Evolutionary conservation across 2,113 vertebrate species (phyloP), one percentile per base, ranked within the genome.

Genomic region (Labeo catla): DNA sequence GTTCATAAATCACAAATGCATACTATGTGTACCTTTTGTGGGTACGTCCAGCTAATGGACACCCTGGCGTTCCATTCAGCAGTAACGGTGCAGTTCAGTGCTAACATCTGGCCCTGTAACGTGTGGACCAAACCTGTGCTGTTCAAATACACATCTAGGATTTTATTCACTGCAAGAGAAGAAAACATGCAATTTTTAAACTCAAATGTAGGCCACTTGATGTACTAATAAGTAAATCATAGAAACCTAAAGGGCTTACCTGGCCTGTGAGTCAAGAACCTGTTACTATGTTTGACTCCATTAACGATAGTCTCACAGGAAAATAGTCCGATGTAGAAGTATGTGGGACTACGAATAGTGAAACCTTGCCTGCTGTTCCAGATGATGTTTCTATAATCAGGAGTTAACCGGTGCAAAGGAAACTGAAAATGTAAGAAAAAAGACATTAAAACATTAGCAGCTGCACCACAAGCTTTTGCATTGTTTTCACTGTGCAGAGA

Each of bases 301-400:
- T 94, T 68, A 0, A 94, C 0, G 0, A 91, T 91, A 0, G 97
- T 92, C 92, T 97, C 95, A 15, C 98, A 99, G 89, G 74, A 95
- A 90, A 99, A 94, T 19, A 98, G 94, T 28, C 96, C 97, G 12
- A 96, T 95, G 92, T 97, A 95, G 87, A 57, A 94, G 83, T 94
- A 95, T 0, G 95, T 96, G 81, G 98, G 96, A 8, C 92, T 94
- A 52, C 94, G 93, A 91, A 99, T 96, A 76, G 94, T 95, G 93
- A 99, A 99, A 54, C 98, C 98, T 83, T 89, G 95, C 80, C 76
- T 96, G 87, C 93, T 97, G 92, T 97, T 96, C 98, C 98, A 99
- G n/a, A 93, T 92, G 76, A 98, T 94, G 91, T 95, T 96, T 89
- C 93, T 95, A 47, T 96, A 95, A 86, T 97, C 97, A 28, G 96